These are phyloP conservation scores for Odontomyia ornata DNA, from an alignment of 2,888 invertebrate genomes.

Conservation along the genomic window DNA sequence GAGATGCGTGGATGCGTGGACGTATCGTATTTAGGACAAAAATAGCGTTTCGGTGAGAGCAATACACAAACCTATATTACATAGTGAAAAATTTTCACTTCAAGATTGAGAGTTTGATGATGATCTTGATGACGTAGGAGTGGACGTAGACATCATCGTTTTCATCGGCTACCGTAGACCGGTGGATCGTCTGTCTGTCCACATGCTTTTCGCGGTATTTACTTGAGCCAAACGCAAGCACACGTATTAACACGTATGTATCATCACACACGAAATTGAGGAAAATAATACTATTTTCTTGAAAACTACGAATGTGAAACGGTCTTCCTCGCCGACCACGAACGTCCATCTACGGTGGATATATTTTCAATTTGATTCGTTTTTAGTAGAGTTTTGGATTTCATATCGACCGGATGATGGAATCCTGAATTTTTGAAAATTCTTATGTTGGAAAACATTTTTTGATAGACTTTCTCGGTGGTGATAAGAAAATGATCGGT, in stretches of 20 bases:
- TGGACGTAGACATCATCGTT: background rate
- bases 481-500: too few species aligned
- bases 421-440: slow-evolving; percentile 28
- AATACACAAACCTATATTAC: background rate
- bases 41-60: slow-evolving; percentile 43
- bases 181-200: background rate
- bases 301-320: slow-evolving; percentile 30
- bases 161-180: background rate
- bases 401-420: slow-evolving; percentile 58
- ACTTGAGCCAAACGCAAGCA: background rate
- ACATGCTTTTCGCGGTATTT: background rate
- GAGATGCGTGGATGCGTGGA: slow-evolving; percentile 25
- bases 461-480: background rate
- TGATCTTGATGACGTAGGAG: slow-evolving; percentile 17
- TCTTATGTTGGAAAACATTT: background rate
- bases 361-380: slow-evolving; percentile 55
- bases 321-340: too few species aligned
- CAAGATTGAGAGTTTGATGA: slow-evolving; percentile 14
- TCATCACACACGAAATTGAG: background rate
- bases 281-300: slow-evolving; percentile 24
- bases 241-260: background rate
- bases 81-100: slow-evolving; percentile 33
- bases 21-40: slow-evolving; percentile 45
- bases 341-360: slow-evolving; percentile 64
- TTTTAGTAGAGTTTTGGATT: slow-evolving; percentile 65